phyloP scores from a whole-genome alignment of 1,140 invertebrate species.

The Probaryconus sp. region DNA sequence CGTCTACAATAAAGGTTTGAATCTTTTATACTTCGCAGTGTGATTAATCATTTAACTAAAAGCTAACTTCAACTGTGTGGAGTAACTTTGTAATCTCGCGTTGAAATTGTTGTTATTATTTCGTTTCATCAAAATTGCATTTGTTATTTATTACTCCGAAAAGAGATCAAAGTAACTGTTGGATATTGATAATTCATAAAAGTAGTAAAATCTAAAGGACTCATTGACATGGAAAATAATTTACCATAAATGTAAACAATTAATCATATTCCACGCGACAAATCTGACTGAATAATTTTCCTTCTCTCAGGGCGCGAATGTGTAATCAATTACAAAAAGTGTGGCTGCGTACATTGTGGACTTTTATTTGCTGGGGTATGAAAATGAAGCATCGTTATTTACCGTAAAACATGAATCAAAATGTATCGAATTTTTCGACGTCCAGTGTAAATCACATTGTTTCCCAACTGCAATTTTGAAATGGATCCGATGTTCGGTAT shows the following conservation, averaged over 20 bases:
- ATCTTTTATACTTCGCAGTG: too few relatives aligned
- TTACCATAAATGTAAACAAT: background rate
- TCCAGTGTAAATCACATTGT: constrained; percentile 35
- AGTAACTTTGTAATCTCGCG: too few relatives aligned
- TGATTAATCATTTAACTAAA: too few relatives aligned
- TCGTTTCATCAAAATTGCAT: background rate
- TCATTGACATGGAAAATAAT: background rate
- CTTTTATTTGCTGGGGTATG: constrained; percentile 25
- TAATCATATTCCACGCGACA: constrained; percentile 2
- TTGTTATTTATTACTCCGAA: too few relatives aligned
- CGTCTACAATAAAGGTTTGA: too few relatives aligned
- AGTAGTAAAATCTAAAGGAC: background rate
- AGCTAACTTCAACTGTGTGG: too few relatives aligned
- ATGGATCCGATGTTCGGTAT: constrained; percentile 24
- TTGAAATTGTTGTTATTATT: background rate
- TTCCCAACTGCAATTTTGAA: constrained; percentile 34
- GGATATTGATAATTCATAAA: background rate
- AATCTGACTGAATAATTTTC: background rate
- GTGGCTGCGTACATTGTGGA: constrained; percentile 19
- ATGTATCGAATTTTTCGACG: constrained; percentile 37
- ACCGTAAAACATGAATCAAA: constrained; percentile 45
- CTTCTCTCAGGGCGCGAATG: constrained; percentile 4
- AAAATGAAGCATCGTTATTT: constrained; percentile 45
- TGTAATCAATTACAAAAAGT: constrained; percentile 35
- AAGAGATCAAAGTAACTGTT: too few relatives aligned